Base-by-base conservation (phyloP, 2,888 invertebrate genomes). In the Synergus japonicus region DNA sequence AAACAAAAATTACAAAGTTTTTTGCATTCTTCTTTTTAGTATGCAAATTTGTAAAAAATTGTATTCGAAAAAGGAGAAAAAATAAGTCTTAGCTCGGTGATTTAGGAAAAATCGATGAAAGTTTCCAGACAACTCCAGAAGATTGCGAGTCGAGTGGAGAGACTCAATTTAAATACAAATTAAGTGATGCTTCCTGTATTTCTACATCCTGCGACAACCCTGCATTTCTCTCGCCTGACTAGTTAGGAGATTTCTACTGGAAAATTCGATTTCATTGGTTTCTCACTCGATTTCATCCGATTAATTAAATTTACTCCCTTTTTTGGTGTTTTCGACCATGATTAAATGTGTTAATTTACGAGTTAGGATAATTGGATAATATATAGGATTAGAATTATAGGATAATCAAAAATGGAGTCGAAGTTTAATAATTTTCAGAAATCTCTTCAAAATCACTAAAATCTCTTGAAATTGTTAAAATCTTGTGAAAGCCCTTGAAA, bases 131-230 rank as follows among this genome's bases (percentile, higher is more conserved):
- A 76, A 15, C 44, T 63, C 76, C 43, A 76, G 76, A 58, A 41
- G 44, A 76, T 73, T 73, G 73, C 73, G 49, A 73, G 73, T 37
- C 73, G 54, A 73, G 49, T 15, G 76, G 78, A 78, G 83, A 81
- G 86, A 87, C 83, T 85, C 88, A 86, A 88, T 89, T 89, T 89
- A 88, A 89, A 89, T 89, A 88, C 83, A 88, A 89, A 89, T 89
- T 87, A 87, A 87, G 88, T 85, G 86, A 85, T 84, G 83, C 85
- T 83, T 29, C 67, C 49, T 37, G 73, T 37, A 73, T 73, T 49
- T 54, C 73, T 54, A 54, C 73, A 73, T 37, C 73, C 73, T 37
- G 49, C 49, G 73, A 49, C 37, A 8, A 66, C 43, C 66, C n/a
- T 73, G 73, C 54, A 15, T 65, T 41, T 77, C 66, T 73, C 54